Conservation (phyloP, 2,888 invertebrate species). For the Orchesella flavescens region DNA sequence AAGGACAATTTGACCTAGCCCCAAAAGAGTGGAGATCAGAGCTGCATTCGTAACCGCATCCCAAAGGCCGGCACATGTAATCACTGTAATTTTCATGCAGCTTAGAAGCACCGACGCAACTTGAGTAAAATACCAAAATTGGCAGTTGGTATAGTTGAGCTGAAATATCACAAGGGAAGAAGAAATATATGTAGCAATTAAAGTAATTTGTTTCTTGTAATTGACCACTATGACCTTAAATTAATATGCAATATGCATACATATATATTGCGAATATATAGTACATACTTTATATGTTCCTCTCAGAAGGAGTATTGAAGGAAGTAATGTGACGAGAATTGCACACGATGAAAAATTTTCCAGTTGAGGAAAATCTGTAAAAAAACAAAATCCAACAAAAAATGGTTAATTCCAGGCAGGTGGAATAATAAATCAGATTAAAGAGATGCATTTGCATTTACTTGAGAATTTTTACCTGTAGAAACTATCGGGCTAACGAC, state of each 20-base stretch:
- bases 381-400: too few relatives aligned
- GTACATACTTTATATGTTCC: not conserved
- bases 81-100: not conserved
- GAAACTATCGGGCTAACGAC: not conserved
- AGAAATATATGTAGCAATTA: not conserved
- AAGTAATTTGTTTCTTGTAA: not conserved
- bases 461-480: not conserved
- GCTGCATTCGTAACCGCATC: not conserved
- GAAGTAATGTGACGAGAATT: not conserved
- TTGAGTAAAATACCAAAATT: slow-evolving; percentile 16
- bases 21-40: not conserved
- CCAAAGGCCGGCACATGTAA: not conserved
- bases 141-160: not conserved
- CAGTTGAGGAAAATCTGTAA: too few relatives aligned
- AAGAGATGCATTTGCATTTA: not conserved
- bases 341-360: not conserved
- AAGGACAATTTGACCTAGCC: slow-evolving; percentile 4
- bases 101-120: not conserved
- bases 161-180: not conserved
- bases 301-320: not conserved
- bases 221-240: not conserved
- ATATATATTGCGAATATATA: not conserved
- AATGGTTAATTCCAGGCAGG: too few relatives aligned
- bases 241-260: not conserved
- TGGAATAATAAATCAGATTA: too few relatives aligned